Conservation (phyloP, 2,888 invertebrate species). For the Halictus ligatus region DNA sequence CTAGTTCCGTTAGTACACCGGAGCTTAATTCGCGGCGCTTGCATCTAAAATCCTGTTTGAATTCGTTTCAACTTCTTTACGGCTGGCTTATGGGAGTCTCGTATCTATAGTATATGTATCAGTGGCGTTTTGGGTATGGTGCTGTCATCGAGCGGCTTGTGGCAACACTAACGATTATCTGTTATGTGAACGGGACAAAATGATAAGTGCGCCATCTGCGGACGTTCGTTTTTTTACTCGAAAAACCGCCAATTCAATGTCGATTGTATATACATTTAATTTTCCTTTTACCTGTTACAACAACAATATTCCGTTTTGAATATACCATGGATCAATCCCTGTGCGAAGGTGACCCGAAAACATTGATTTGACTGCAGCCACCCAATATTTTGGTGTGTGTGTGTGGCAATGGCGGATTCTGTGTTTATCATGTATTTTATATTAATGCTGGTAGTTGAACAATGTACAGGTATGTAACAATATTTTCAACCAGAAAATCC, state of each 20-base stretch:
- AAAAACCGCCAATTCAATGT: slow-evolving; percentile 58
- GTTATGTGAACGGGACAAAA: slow-evolving; percentile 15
- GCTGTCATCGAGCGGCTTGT: background rate
- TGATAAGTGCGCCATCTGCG: slow-evolving; percentile 49
- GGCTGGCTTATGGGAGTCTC: no score
- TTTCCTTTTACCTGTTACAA: slow-evolving; percentile 10
- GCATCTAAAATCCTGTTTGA: no score
- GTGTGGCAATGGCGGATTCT: slow-evolving; percentile 81
- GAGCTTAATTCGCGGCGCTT: no score
- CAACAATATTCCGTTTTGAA: slow-evolving; percentile 16
- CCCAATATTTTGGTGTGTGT: slow-evolving; percentile 81
- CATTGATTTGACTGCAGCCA: slow-evolving; percentile 62
- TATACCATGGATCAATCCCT: background rate
- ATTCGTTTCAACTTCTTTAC: no score
- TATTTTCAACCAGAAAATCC: slow-evolving; percentile 8
- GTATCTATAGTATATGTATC: no score
- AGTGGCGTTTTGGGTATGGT: background rate
- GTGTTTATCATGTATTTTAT: slow-evolving; percentile 80
- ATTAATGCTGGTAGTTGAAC: slow-evolving; percentile 79
- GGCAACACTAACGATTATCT: background rate
- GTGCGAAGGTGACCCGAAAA: background rate
- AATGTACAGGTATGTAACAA: slow-evolving; percentile 76
- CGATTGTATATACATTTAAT: slow-evolving; percentile 33
- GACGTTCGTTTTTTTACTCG: slow-evolving; percentile 31
- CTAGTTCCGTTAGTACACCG: no score